Base-by-base conservation (phyloP, 2,113 vertebrate genomes). In the Sphaerodactylus townsendi region DNA sequence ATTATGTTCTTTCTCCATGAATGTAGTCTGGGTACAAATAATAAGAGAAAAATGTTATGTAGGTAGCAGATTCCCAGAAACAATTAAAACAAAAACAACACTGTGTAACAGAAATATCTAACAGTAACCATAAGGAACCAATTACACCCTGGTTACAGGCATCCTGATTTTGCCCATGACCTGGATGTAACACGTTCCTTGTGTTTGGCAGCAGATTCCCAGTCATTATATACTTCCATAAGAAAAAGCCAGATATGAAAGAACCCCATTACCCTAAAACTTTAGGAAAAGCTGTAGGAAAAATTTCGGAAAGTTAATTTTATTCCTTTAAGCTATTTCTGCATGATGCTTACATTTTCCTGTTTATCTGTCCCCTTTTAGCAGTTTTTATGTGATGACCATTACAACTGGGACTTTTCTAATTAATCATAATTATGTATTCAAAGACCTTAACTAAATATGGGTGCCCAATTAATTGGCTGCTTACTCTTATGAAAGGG, bases 401-500 rank as follows among this genome's bases (percentile, higher is more conserved):
- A 44, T 77, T 70, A 46, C 37, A 41, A 25, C 25, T 4, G 33
- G 17, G 30, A n/a, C 21, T 19, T 10, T 39, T 78, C 33, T 37
- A 78, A 35, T 71, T 70, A 33, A 59, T 62, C 50, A 71, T 85
- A 79, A 85, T 85, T 85, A 72, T 78, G 50, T 48, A 46, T 77
- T 53, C 76, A 85, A 41, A 72, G 33, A 62, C 39, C 39, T 79
- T 77, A 33, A 39, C 75, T 62, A 64, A 85, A 64, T 72, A 23
- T 72, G 39, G 53, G n/a, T 79, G n/a, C 23, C 56, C 41, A 64
- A 59, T 77, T 77, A 84, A 64, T 62, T 85, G 66, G 68, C 48
- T 76, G 64, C 23, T 79, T 71, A 85, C 41, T 53, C 17, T 79
- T 85, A 33, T 78, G 76, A 79, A 85, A 79, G 56, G 56, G 50